A percentile compares a stretch with the other conserved stretches of the same genome.
Evolutionary conservation across 2,888 invertebrate genomes (phyloP).

Genomic region (Drosophila monieri): DNA sequence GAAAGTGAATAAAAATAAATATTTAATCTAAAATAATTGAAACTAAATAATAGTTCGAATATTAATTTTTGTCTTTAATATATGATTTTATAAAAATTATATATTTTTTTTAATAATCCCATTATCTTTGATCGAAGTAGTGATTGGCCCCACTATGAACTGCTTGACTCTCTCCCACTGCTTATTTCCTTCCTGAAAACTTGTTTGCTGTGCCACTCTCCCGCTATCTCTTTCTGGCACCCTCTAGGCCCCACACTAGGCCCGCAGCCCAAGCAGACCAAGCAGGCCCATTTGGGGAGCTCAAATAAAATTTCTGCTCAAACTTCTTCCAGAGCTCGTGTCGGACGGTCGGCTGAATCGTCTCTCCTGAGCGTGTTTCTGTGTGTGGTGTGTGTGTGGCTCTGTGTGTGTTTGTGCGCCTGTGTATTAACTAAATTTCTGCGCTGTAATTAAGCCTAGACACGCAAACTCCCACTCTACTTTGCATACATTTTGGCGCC

Average conservation of each 20-base stretch:
- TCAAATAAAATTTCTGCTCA: constrained; percentile 68
- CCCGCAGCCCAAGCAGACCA: neutral
- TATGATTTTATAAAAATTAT: too few relatives aligned
- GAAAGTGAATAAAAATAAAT: neutral
- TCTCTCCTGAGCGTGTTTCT: constrained; percentile 26
- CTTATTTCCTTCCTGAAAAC: constrained; percentile 56
- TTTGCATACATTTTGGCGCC: constrained; percentile 71
- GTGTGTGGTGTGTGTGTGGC: constrained; percentile 9
- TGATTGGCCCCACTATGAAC: constrained; percentile 13
- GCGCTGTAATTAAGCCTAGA: constrained; percentile 56
- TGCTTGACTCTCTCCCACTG: constrained; percentile 35
- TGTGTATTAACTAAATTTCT: constrained; percentile 49
- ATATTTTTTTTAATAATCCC: neutral
- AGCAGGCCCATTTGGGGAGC: constrained; percentile 47
- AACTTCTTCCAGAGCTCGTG: constrained; percentile 79
- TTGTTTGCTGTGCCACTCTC: constrained; percentile 51
- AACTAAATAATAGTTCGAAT: too few relatives aligned
- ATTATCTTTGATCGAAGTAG: neutral
- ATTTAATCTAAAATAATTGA: too few relatives aligned
- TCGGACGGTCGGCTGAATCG: constrained; percentile 83
- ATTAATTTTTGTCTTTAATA: too few relatives aligned
- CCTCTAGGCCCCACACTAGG: constrained; percentile 10
- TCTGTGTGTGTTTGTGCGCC: constrained; percentile 26
- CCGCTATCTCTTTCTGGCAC: constrained; percentile 19
- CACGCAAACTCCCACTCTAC: constrained; percentile 56